Base-by-base conservation (phyloP, 2,113 vertebrate species). In the Oostethus manadensis region DNA sequence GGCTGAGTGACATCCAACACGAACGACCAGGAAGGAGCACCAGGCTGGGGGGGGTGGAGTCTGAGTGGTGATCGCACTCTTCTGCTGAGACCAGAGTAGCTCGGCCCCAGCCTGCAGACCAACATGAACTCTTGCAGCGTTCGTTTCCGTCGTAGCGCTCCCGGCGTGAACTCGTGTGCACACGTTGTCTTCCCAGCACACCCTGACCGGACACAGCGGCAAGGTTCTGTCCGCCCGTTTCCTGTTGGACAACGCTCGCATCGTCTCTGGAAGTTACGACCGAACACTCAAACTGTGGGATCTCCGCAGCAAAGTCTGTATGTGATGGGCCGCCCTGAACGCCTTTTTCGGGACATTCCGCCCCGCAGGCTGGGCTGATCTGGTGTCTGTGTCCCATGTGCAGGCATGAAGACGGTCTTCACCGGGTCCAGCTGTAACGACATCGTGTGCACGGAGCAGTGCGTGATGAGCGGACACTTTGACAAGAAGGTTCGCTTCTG, bases 401-500 rank as follows among this genome's bases (percentile, higher is more conserved):
- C 79, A 99, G 97, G 97, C 88, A 97, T 96, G 88, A 98, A 98
- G 89, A 99, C 97, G 0, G 95, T 99, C 44, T 99, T 99, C 76
- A 94, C 97, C 0, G 97, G 97, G 3, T 99, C 97, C 75, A 99
- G 96, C 86, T 99, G 97, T 81, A 99, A 99, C 16, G 97, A 99
- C 74, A 94, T 99, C 0, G 95, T 96, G 10, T 99, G 97, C 83
- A 98, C 97, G 0, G 97, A 99, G 73, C 97, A 99, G 62, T 99
- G 97, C 73, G 96, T 99, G 15, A 99, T 99, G 95, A 99, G 97
- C 14, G 97, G 96, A 59, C 97, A 99, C 76, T 99, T 98, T 43
- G 97, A 99, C 64, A 99, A 99, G 93, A 99, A 98, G 74, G 92
- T 99, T 44, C 93, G 97, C 10, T 98, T 98, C 88, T 99, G 97